phyloP scores from a whole-genome alignment of 2,113 vertebrate genomes.

The Entomyzon cyanotis region DNA sequence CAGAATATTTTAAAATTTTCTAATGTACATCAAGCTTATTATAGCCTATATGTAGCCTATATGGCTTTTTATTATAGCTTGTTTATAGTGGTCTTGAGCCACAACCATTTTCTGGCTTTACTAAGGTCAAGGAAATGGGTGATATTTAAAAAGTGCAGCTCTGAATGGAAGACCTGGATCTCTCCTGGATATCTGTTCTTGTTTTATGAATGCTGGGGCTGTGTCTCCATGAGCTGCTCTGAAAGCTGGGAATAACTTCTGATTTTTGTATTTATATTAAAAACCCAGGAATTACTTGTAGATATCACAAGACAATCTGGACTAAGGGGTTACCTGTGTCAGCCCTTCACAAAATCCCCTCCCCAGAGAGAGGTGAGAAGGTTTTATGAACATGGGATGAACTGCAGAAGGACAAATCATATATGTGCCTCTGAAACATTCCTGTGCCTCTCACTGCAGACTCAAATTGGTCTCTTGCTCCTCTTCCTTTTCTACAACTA shows the following conservation, averaged over 20 bases:
- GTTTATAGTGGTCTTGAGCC: not conserved
- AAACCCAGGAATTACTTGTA: not conserved
- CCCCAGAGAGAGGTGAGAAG: not conserved
- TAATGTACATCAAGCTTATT: not conserved
- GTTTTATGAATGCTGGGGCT: not conserved
- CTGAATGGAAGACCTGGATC: not conserved
- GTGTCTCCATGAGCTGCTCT: not conserved
- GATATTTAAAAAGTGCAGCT: not conserved
- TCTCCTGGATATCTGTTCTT: not conserved
- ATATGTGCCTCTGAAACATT: not conserved
- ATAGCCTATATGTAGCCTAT: too few species aligned
- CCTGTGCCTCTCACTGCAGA: not conserved
- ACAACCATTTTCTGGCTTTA: not conserved
- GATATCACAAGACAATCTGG: not conserved
- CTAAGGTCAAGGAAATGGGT: not conserved
- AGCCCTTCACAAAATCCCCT: not conserved
- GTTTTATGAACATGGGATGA: not conserved
- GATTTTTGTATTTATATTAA: not conserved
- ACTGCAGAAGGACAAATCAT: not conserved
- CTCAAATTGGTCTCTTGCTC: not conserved
- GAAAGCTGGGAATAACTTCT: not conserved
- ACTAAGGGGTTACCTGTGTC: too few species aligned
- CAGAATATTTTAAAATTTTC: too few species aligned
- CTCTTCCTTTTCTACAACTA: not conserved
- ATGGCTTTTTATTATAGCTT: too few species aligned